Evolutionary conservation across 2,113 vertebrate genomes (phyloP), one percentile per base, ranked within the genome.

Genomic region (Hemichromis elongatus): DNA sequence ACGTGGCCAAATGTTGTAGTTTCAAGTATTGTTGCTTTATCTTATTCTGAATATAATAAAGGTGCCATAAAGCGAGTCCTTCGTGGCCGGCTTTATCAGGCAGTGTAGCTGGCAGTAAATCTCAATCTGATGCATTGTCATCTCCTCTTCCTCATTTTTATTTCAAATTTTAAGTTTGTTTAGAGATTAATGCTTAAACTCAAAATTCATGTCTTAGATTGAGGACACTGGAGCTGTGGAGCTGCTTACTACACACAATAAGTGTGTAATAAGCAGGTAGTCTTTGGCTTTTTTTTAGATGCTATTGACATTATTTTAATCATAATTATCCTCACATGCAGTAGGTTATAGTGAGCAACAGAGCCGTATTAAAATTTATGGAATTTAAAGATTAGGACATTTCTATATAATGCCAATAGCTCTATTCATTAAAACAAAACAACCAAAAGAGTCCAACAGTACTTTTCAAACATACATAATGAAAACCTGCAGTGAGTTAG

Each of bases 41-140:
- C 40, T 26, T 47, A 73, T 40, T 73, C 21, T 73, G 26, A 26
- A 73, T 73, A 73, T 73, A 24, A 47, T 28, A 4, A 47, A 73
- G 9, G 68, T 73, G 9, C 2, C 68, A 68, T 68, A 24, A 42
- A 68, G 37, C 5, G 35, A 9, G 33, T 66, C 30, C 21, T 70
- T 26, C 16, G 14, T 45, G 40, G 40, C 24, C 14, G 45, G 40
- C 66, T 47, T 28, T 28, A 47, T 47, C 40, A 73, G 42, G 24
- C 16, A 3, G 21, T 73, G 42, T 11, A 73, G 14, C 68, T 26
- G 14, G 68, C 42, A 73, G 24, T 28, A 47, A 28, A 10, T 16
- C 42, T 28, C 9, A 9, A 73, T 73, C 68, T 73, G 68, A 28
- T 73, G 37, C 21, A 28, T 47, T 73, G 24, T 19, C 2, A 1